Percentiles rank a stretch among this genome's conserved stretches.
phyloP scores from a whole-genome alignment of 53 echinoderm and acorn worm genomes.

The Echinometra lucunter region DNA sequence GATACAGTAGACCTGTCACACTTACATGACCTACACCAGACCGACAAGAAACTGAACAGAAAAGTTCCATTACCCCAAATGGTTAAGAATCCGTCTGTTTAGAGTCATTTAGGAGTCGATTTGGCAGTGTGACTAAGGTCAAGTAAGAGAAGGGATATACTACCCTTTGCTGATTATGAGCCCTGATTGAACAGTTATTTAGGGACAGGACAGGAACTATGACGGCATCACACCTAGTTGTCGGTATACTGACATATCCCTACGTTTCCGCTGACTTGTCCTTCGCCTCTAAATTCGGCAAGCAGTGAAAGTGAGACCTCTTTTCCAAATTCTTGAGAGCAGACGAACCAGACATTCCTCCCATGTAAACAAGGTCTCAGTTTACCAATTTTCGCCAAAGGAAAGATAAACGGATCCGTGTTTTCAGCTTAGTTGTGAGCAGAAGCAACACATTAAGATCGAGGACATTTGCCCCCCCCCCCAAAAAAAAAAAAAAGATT shows the following conservation, averaged over 20 bases:
- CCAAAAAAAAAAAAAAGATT: too few species aligned
- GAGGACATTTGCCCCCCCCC: background rate
- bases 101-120: too few species aligned
- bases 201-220: background rate
- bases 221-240: background rate
- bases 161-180: background rate
- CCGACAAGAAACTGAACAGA: too few species aligned
- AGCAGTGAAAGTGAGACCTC: slow-evolving; percentile 11
- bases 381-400: slow-evolving; percentile 1
- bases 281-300: slow-evolving; percentile 14
- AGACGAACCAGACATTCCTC: background rate
- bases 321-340: background rate
- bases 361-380: slow-evolving; percentile 4
- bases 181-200: background rate
- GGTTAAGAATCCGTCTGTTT: too few species aligned
- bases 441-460: background rate
- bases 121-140: too few species aligned
- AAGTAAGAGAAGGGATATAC: too few species aligned
- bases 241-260: background rate
- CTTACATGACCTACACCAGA: too few species aligned
- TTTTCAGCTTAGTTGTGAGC: background rate
- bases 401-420: background rate
- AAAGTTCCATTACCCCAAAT: too few species aligned
- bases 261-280: slow-evolving; percentile 20
- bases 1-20: too few species aligned